Base-by-base conservation (phyloP, 1,140 invertebrate genomes). In the Glossosoma conforme region DNA sequence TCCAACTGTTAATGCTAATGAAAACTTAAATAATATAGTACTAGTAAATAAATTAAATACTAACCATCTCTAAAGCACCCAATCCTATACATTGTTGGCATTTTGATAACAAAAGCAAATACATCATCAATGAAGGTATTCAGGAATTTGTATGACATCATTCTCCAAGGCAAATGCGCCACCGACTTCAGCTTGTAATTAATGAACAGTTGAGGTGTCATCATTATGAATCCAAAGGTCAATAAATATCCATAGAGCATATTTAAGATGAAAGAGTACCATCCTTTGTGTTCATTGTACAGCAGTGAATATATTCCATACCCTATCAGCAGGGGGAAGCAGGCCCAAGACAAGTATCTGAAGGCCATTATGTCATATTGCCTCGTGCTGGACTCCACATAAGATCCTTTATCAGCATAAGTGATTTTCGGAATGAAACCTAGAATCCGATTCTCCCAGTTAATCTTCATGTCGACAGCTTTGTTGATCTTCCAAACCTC, bases 91-190 rank as follows among this genome's bases (percentile, higher is more conserved):
- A 99, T 87, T 1, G 91, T 98, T 25, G 97, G 97, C 96, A 98
- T 99, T 75, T 97, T 97, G 55, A 99, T 98, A 46, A 99, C 93
- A 80, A 99, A 99, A 48, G 97, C 97, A 79, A 99, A 99, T 59
- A 99, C 94, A 72, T 99, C 97, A 76, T 99, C 97, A 63, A 99
- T 98, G 66, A 99, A 99, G 2, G 97, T 99, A 68, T 99, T 99
- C n/a, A 99, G 80, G 67, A 97, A 98, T 79, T 99, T 99, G 65
- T 99, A 99, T 10, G 94, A 96, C 81, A 99, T 85, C 96, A 98
- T 99, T 44, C 97, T 79, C 96, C 97, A 99, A 2, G 97, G 97
- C 52, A 99, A 75, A 77, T 99, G 97, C 8, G 97, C 97, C 0
- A 99, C 96, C 14, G 95, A 98, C 67, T 99, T 98, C 35, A 99